Evolutionary conservation across 2,113 vertebrate species (phyloP).

Genomic region (Scopus umbretta): DNA sequence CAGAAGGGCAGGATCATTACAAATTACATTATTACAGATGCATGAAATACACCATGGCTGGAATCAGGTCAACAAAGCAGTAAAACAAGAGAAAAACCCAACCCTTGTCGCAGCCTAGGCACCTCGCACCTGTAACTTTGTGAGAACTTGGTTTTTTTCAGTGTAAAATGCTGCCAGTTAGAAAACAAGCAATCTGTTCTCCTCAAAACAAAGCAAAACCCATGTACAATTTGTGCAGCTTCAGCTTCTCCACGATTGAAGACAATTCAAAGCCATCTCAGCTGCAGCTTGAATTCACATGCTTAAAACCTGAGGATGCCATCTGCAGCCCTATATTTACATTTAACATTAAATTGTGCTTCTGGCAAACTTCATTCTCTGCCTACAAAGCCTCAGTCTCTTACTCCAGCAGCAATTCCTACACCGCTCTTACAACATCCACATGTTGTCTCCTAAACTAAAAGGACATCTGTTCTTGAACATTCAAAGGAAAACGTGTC

Average conservation of each 20-base stretch:
- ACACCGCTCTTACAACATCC: neutral
- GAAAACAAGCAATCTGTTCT: neutral
- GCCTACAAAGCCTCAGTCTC: neutral
- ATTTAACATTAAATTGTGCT: neutral
- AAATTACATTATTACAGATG: neutral
- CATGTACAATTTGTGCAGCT: neutral
- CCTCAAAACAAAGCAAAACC: neutral
- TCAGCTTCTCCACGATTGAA: neutral
- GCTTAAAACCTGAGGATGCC: neutral
- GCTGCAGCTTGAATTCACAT: neutral
- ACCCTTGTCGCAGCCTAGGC: neutral
- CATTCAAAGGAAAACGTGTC: accelerated
- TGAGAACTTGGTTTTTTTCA: neutral
- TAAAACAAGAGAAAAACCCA: neutral
- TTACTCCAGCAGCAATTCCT: neutral
- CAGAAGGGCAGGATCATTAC: neutral
- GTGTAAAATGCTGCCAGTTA: neutral
- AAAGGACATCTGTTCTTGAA: neutral
- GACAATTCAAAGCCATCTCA: neutral
- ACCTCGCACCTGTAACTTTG: neutral
- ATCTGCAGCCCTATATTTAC: conserved; percentile 17
- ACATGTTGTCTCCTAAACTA: neutral
- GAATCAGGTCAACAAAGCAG: neutral
- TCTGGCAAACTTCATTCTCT: neutral
- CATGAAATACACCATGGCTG: neutral